Evolutionary conservation across 1,140 invertebrate species (phyloP).

Genomic region (Hypsibius dujardini): DNA sequence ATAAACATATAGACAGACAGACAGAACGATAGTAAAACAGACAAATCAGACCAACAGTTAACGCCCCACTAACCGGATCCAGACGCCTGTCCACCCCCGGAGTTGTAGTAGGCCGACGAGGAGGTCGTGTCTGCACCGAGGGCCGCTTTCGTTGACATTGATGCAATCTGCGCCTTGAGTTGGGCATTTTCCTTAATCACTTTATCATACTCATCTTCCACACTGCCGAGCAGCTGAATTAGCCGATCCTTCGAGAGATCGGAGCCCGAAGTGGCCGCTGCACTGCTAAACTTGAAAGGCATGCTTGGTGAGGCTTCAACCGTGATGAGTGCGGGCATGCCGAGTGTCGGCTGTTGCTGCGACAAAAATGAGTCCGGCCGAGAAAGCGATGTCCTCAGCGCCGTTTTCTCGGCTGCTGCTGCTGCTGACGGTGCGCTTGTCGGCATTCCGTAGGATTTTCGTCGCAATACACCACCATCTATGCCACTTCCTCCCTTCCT

Average conservation of each 20-base stretch:
- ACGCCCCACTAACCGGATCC: too few species aligned
- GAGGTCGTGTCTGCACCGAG: neutral
- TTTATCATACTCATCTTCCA: conserved; percentile 12
- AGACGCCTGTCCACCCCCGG: too few species aligned
- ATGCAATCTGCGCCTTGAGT: neutral
- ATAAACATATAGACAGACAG: too few species aligned
- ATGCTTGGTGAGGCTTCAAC: neutral
- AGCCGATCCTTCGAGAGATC: neutral
- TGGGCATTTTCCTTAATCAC: conserved; percentile 15
- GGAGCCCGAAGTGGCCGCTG: conserved; percentile 4
- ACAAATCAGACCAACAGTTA: too few species aligned
- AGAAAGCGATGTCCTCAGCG: neutral
- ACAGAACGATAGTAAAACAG: too few species aligned
- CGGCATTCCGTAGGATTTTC: neutral
- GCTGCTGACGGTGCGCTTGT: neutral
- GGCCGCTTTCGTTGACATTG: neutral
- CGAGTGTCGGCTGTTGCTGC: too few species aligned
- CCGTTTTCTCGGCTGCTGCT: neutral
- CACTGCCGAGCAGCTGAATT: neutral
- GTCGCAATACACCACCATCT: too few species aligned
- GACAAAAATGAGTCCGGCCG: neutral
- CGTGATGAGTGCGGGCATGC: neutral
- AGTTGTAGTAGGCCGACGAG: too few species aligned
- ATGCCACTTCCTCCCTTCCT: too few species aligned
- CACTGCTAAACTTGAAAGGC: neutral